Percentiles rank a stretch among this genome's conserved stretches.
phyloP scores from a whole-genome alignment of 1,140 invertebrate species.

The Penaeus indicus region DNA sequence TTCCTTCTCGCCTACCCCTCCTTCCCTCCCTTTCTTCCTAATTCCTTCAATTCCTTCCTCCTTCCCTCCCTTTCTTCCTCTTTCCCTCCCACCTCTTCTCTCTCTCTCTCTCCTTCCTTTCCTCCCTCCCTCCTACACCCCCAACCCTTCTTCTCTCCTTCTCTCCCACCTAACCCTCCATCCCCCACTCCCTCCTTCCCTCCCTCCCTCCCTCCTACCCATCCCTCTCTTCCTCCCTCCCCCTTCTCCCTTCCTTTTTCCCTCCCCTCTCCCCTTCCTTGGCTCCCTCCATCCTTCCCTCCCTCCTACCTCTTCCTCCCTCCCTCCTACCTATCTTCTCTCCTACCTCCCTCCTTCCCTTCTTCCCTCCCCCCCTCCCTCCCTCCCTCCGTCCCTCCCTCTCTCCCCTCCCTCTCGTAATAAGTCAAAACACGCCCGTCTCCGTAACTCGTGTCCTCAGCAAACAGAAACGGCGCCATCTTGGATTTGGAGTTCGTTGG shows the following conservation, averaged over 20 bases:
- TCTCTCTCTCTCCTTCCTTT: slow-evolving; percentile 1
- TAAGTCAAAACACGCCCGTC: background rate
- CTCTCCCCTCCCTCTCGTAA: slow-evolving; percentile 11
- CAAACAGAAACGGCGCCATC: slow-evolving; percentile 48
- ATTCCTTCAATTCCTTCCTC: too few species aligned
- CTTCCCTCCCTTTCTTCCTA: too few species aligned
- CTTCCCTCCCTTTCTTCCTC: background rate
- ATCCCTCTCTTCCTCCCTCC: too few species aligned
- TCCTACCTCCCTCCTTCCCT: background rate
- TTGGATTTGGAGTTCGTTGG: slow-evolving; percentile 23
- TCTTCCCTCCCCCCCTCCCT: background rate
- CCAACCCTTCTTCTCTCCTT: too few species aligned
- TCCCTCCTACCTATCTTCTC: too few species aligned
- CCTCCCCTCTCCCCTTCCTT: background rate
- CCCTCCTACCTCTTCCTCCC: background rate
- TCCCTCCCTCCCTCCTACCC: too few species aligned
- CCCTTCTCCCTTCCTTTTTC: background rate
- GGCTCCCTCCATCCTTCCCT: background rate
- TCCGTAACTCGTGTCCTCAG: slow-evolving; percentile 33
- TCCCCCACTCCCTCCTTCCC: too few species aligned
- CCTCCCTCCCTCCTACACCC: background rate
- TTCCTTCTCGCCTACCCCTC: too few species aligned
- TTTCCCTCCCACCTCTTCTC: background rate
- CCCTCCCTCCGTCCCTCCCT: background rate
- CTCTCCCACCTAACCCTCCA: too few species aligned